Base-by-base conservation (phyloP, 2,113 vertebrate genomes). In the Microtus oregoni region DNA sequence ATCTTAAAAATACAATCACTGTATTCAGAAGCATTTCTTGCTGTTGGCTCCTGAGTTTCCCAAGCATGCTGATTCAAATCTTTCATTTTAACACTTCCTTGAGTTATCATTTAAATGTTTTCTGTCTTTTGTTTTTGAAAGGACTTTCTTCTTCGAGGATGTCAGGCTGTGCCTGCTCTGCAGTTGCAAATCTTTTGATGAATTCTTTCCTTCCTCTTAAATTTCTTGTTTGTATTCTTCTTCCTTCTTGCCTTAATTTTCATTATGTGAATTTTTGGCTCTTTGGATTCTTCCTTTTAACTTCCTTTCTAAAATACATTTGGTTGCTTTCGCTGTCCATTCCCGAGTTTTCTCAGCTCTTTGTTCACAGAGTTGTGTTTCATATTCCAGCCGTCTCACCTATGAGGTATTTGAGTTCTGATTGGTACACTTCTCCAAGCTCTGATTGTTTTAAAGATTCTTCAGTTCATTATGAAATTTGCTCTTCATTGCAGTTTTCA, bases 381-480 rank as follows among this genome's bases (percentile, higher is more conserved):
- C 30, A 8, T 35, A 63, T 58, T 79, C 50, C 50, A 76, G 44
- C 1, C 9, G 0, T 50, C 38, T 89, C 52, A 35, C 81, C 87
- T 96, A 41, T 72, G 76, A 90, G 52, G 10, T 13, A 17, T 55
- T 93, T 24, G 81, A 38, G 61, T 79, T 85, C 14, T 91, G 58
- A 82, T 24, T 30, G 65, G 28, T 28, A 24, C 52, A 3, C 17
- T 65, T 91, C 76, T 92, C 65, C 44, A n/a, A 41, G 75, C 47
- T 73, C 67, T 52, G 41, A 44, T 30, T 79, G 32, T 52, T 77
- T 55, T 77, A 11, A 65, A 22, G 38, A 78, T 68, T 91, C 68
- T 91, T 94, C 24, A 68, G 32, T 10, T 94, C 83, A 73, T 89
- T 91, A 92, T 89, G 61, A 81, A 91, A 87, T 78, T 89, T 19